A percentile compares a stretch with the other conserved stretches of the same genome.
Conservation (phyloP, 2,113 vertebrate genomes). For the Marmota monax region DNA sequence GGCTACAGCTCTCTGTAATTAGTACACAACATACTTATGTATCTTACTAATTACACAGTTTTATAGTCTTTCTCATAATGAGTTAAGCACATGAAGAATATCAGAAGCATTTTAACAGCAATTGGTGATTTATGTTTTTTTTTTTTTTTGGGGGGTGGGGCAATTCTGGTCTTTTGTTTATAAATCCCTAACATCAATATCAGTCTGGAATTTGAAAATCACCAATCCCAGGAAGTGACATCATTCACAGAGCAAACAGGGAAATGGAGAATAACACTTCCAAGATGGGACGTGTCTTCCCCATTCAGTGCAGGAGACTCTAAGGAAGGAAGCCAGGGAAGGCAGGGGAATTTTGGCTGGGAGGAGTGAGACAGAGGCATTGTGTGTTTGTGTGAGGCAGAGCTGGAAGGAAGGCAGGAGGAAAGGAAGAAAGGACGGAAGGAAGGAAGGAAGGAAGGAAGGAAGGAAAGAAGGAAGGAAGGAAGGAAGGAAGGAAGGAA, state of each 20-base stretch:
- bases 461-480: neutral
- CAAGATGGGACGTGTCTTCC: accelerated
- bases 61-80: neutral
- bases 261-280: neutral
- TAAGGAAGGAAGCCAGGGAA: neutral
- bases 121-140: neutral
- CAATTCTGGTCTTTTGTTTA: neutral
- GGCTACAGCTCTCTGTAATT: no score
- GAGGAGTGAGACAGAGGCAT: neutral
- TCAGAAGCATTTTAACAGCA: neutral
- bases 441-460: neutral
- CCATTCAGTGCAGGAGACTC: neutral
- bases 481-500: neutral
- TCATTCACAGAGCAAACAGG: neutral
- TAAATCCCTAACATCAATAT: neutral
- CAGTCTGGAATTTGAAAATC: neutral
- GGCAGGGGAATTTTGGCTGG: neutral
- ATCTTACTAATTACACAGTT: neutral
- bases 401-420: neutral
- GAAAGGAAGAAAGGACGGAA: accelerated
- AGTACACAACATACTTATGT: no score
- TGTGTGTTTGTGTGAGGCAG: no score
- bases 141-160: no score
- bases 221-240: neutral
- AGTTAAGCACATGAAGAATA: neutral